These are phyloP conservation scores for Agonopterix heracliana DNA, from an alignment of 2,888 invertebrate genomes.

Conservation along the genomic window DNA sequence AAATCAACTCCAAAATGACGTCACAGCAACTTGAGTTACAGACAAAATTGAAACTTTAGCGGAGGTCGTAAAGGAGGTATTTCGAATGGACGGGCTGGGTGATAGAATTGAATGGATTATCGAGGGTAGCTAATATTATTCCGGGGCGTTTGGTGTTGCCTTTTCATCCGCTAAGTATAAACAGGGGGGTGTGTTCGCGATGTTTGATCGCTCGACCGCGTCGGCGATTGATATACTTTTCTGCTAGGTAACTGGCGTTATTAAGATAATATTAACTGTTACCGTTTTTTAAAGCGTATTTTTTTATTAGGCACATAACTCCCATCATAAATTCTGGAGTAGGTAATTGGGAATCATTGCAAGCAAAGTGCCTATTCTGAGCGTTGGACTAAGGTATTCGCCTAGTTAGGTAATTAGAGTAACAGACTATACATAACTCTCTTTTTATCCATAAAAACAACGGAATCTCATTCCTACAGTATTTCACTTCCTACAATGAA, in stretches of 20 bases:
- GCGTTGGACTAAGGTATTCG: too few relatives aligned
- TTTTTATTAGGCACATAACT: too few relatives aligned
- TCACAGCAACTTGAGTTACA: slow-evolving; percentile 14
- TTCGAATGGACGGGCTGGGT: slow-evolving; percentile 27
- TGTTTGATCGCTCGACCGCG: slow-evolving; percentile 63
- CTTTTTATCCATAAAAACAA: too few relatives aligned
- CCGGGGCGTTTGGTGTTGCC: slow-evolving; percentile 74
- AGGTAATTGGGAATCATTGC: too few relatives aligned
- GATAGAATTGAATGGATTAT: slow-evolving; percentile 63
- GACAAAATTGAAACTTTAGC: slow-evolving; percentile 34
- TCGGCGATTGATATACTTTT: slow-evolving; percentile 62
- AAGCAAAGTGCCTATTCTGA: too few relatives aligned
- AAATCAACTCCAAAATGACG: slow-evolving; percentile 24
- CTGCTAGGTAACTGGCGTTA: slow-evolving; percentile 3
- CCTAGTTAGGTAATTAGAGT: too few relatives aligned
- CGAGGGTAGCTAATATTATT: slow-evolving; percentile 76
- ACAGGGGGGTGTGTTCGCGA: slow-evolving; percentile 71
- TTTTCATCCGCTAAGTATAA: slow-evolving; percentile 76
- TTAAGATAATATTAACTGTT: slow-evolving; percentile 8
- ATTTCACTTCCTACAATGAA: too few relatives aligned
- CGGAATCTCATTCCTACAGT: too few relatives aligned
- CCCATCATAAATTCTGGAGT: too few relatives aligned
- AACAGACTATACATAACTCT: too few relatives aligned
- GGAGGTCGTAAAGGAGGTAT: slow-evolving; percentile 28
- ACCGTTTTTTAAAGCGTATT: not conserved